Evolutionary conservation across 2,113 vertebrate species (phyloP).

Genomic region (Xiphias gladius): DNA sequence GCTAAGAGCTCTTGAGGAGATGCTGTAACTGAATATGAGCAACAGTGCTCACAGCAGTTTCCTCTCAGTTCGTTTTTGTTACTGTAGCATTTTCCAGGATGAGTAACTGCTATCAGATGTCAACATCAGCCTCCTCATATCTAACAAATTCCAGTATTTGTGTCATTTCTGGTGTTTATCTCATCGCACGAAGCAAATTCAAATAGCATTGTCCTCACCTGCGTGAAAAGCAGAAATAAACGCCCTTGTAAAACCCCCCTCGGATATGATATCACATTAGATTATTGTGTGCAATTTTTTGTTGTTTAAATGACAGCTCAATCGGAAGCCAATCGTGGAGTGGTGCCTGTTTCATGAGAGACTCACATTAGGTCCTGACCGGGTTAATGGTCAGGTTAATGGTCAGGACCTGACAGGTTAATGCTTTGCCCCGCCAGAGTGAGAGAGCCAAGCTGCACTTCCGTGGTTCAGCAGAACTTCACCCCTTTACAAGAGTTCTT

Average conservation of each 20-base stretch:
- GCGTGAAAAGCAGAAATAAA: background rate
- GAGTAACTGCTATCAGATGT: conserved; percentile 32
- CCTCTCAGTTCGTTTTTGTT: conserved; percentile 34
- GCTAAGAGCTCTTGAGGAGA: conserved; percentile 49
- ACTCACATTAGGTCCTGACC: background rate
- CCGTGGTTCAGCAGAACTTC: conserved; percentile 41
- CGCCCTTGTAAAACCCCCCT: background rate
- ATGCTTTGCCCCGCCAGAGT: background rate
- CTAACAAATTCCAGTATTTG: background rate
- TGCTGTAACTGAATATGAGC: conserved; percentile 19
- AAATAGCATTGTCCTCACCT: background rate
- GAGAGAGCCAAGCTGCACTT: conserved; percentile 39
- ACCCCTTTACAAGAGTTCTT: conserved; percentile 22
- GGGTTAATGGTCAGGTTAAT: too few relatives aligned
- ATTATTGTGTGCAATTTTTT: background rate
- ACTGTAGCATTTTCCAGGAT: conserved; percentile 32
- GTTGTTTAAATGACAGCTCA: background rate
- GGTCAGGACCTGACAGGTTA: too few relatives aligned
- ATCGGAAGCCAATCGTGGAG: background rate
- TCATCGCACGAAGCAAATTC: conserved; percentile 1
- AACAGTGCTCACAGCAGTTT: conserved; percentile 18
- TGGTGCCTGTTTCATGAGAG: background rate
- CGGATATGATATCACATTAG: background rate
- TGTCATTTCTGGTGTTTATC: conserved; percentile 24
- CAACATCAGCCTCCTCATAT: conserved; percentile 29